Evolutionary conservation across 2,888 invertebrate genomes (phyloP), one percentile per base, ranked within the genome.

Genomic region (Bembecia ichneumoniformis): DNA sequence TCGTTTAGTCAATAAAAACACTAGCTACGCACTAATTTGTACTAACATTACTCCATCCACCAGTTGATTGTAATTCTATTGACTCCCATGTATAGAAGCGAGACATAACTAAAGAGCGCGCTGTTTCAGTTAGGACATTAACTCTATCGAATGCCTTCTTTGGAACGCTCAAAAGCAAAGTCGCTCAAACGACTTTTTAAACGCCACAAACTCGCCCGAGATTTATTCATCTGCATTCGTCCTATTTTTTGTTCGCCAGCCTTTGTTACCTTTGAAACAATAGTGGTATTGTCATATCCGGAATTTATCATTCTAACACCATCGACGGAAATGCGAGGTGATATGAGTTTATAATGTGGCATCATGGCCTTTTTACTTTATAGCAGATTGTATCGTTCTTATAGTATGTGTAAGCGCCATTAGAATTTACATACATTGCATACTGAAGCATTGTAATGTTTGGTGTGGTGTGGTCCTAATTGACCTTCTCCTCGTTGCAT

Each of bases 301-400:
- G 80, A 77, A 75, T 81, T 82, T 79, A 82, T 84, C 75, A 86
- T 83, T 82, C 86, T 76, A 77, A 71, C 82, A 76, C 82, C 86
- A 86, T 84, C 82, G 66, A 68, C 84, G 86, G 86, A 86, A 81
- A 84, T 62, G 77, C 64, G 68, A 67, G 68, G 72, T 71, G 77
- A 78, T 84, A 86, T 80, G 86, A 64, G 80, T 79, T 82, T 82
- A 81, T 86, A 86, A 86, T 86, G 69, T 75, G 74, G 67, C 72
- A 76, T 82, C 77, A 84, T 77, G 60, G 79, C 68, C 52, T 49
- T 51, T 51, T 47, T 20, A 47, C 49, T 35, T 17, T 35, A 20
- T 48, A 49, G 36, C 49, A 16, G 49, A 17, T 15, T 46, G 47
- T 47, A 50, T 43, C 20, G 47, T 49, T 44, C 35, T 35, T 52